Evolutionary conservation across 2,797 vertebrate genomes (phyloP), one percentile per base, ranked within the genome.

Genomic region (Cyclura pinguis): DNA sequence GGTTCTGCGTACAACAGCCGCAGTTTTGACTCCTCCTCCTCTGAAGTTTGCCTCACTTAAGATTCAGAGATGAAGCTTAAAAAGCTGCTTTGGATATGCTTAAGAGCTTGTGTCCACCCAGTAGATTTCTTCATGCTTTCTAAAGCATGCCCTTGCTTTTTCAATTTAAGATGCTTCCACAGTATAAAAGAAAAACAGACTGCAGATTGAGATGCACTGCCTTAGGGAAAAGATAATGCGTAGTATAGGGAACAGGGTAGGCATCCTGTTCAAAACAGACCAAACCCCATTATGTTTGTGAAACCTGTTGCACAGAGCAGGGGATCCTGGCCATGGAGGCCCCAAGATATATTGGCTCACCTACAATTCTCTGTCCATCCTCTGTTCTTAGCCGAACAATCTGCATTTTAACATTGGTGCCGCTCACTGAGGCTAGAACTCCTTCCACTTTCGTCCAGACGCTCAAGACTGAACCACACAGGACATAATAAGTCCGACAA

Each of bases 371-470:
- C 94, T 99, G 99, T 32, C 98, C 99, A 0, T 99, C 99, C 91
- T 99, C 99, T 0, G 99, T 99, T 95, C 98, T 96, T 12, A 99
- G 97, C 6, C 99, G 98, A 7, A 99, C 99, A 0, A 99, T 99
- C 90, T 99, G 99, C 98, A 99, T 99, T 93, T 99, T 99, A 18
- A 99, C 98, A 2, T 99, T 99, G 73, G 98, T 98, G 89, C 99
- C 99, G 0, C 99, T 99, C 96, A 99, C 98, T 0, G 99, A 99
- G 1, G 98, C 98, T 1, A 99, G 97, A 8, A 99, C 99, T 0
- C 98, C 98, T 91, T 99, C 99, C 80, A 99, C 98, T 96, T 99
- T 99, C 1, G 98, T 99, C 99, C 99, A 99, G 95, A 99, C 99
- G 0, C 99, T 99, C 92, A 99, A 97, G 13, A 99, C 99, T 0